Evolutionary conservation across 2,797 vertebrate species (phyloP).

Genomic region (Pygocentrus nattereri): DNA sequence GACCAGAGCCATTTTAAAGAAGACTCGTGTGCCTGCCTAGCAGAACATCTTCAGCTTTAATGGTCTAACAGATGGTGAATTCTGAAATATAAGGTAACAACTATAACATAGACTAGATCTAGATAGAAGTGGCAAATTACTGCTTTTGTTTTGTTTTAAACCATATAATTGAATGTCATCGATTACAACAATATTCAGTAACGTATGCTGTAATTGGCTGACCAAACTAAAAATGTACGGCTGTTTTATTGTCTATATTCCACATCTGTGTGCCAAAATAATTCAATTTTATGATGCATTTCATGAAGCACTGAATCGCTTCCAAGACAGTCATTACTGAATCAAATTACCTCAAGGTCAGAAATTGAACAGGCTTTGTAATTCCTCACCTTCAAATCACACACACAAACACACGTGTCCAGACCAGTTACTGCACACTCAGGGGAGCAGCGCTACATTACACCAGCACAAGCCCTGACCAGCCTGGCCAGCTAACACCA

Average conservation of each 20-base stretch:
- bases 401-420: neutral
- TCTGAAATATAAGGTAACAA: neutral
- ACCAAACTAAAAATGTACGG: neutral
- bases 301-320: neutral
- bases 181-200: neutral
- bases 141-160: too few relatives aligned
- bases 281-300: neutral
- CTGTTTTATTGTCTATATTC: neutral
- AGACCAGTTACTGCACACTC: neutral
- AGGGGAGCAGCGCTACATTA: neutral
- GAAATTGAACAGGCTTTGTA: neutral
- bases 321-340: neutral
- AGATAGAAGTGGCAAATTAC: too few relatives aligned
- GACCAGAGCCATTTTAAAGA: conserved; percentile 13
- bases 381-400: neutral
- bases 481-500: neutral
- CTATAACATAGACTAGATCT: too few relatives aligned
- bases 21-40: neutral
- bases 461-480: neutral
- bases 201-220: too few relatives aligned
- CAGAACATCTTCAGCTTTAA: neutral
- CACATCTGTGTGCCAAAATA: neutral
- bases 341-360: neutral
- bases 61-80: neutral
- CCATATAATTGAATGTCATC: neutral